phyloP scores from a whole-genome alignment of 2,888 invertebrate species.

The Scaptomyza polygonia region DNA sequence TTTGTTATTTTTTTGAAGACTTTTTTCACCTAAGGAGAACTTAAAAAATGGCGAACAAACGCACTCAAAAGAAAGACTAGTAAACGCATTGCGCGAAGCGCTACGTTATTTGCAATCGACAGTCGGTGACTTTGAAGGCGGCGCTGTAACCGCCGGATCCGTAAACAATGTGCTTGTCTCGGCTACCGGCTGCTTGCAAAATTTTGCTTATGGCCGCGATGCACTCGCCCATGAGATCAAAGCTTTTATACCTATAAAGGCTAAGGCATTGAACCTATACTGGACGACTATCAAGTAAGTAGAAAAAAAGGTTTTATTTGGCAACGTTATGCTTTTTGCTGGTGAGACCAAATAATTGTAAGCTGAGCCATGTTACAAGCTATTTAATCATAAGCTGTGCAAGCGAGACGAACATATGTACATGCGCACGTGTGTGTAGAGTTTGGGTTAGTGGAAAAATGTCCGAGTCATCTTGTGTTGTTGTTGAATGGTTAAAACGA shows the following conservation, averaged over 20 bases:
- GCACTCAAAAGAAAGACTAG: slow-evolving; percentile 50
- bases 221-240: slow-evolving; percentile 69
- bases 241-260: slow-evolving; percentile 71
- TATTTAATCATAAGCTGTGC: neutral
- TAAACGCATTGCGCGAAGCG: slow-evolving; percentile 59
- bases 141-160: slow-evolving; percentile 26
- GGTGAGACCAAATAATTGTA: neutral
- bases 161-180: slow-evolving; percentile 75
- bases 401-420: neutral
- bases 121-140: slow-evolving; percentile 3
- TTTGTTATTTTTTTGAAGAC: slow-evolving; percentile 23
- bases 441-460: neutral
- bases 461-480: neutral
- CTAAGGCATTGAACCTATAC: slow-evolving; percentile 71
- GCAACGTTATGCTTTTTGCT: too few relatives aligned
- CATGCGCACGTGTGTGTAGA: neutral
- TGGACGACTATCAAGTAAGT: slow-evolving; percentile 72
- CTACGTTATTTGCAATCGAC: slow-evolving; percentile 52
- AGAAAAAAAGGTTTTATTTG: too few relatives aligned
- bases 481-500: neutral
- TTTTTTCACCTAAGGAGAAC: slow-evolving; percentile 46
- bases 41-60: slow-evolving; percentile 9
- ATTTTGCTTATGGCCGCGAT: slow-evolving; percentile 80
- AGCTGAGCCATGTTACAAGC: too few relatives aligned
- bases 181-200: slow-evolving; percentile 80